Percentiles rank a stretch among this genome's conserved stretches.
Conservation (phyloP, 2,797 vertebrate species). For the Acrossocheilus wenchowensis region DNA sequence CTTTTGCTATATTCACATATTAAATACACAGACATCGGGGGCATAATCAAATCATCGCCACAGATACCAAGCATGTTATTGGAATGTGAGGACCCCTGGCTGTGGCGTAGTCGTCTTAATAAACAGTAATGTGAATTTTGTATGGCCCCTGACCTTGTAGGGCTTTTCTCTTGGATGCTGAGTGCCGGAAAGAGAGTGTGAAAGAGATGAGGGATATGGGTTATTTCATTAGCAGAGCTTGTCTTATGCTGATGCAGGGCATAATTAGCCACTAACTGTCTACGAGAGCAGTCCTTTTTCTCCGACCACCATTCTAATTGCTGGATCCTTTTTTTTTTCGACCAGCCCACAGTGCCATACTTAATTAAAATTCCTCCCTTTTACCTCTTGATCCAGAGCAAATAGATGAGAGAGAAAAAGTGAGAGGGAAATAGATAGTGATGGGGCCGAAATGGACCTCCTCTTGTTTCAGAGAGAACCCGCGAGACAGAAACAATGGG, state of each 20-base stretch:
- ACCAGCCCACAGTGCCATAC: constrained; percentile 64
- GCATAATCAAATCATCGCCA: constrained; percentile 28
- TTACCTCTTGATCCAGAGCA: constrained; percentile 68
- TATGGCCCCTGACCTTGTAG: constrained; percentile 35
- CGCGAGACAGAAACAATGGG: constrained; percentile 5
- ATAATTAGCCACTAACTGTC: constrained; percentile 64
- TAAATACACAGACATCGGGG: not conserved
- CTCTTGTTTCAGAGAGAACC: not conserved
- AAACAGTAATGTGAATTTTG: constrained; percentile 40
- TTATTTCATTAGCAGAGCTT: constrained; percentile 65
- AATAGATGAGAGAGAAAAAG: constrained; percentile 20
- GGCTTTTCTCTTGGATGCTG: constrained; percentile 25
- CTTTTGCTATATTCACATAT: constrained; percentile 14
- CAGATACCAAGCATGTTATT: constrained; percentile 33
- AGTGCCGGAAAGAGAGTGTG: constrained; percentile 22
- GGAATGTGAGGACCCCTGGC: constrained; percentile 16
- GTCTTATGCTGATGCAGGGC: constrained; percentile 62
- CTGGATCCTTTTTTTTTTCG: constrained; percentile 51
- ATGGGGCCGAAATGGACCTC: constrained; percentile 15
- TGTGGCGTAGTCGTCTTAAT: constrained; percentile 25
- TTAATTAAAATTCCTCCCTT: constrained; percentile 79
- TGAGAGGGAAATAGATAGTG: constrained; percentile 19
- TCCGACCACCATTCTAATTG: constrained; percentile 57
- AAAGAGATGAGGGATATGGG: constrained; percentile 47
- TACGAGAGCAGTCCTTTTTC: constrained; percentile 54